A percentile compares a stretch with the other conserved stretches of the same genome.
These are phyloP conservation scores for Meandrusa payeni DNA, from an alignment of 2,888 invertebrate genomes.

Conservation along the genomic window DNA sequence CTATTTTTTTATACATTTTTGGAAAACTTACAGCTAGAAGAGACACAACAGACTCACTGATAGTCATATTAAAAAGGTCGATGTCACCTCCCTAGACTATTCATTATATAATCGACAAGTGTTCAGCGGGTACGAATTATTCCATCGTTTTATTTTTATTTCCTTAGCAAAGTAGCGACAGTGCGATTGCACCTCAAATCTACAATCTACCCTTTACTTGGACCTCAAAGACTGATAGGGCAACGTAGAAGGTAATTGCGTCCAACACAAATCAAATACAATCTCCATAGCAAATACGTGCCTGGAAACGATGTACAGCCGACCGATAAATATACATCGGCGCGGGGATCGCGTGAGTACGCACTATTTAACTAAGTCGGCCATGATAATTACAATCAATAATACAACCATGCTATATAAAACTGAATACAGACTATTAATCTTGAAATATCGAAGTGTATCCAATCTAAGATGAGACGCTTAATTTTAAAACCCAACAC, in stretches of 20 bases:
- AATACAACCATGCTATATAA: slow-evolving; percentile 50
- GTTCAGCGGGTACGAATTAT: too few species aligned
- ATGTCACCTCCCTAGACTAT: too few species aligned
- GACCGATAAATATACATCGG: slow-evolving; percentile 45
- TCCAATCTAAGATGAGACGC: slow-evolving; percentile 12
- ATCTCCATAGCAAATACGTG: slow-evolving; percentile 30
- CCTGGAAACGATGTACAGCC: slow-evolving; percentile 30
- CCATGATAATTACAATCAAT: slow-evolving; percentile 76
- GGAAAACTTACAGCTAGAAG: too few species aligned
- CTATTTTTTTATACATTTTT: too few species aligned
- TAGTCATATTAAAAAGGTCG: too few species aligned
- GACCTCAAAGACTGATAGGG: not conserved
- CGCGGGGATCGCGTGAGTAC: slow-evolving; percentile 55
- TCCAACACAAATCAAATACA: slow-evolving; percentile 23
- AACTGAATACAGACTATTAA: slow-evolving; percentile 55
- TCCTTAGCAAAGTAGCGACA: too few species aligned
- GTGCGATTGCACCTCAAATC: too few species aligned
- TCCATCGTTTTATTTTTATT: too few species aligned
- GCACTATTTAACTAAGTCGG: slow-evolving; percentile 57
- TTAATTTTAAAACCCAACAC: not conserved
- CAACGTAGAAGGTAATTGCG: slow-evolving; percentile 16
- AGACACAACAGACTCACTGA: too few species aligned
- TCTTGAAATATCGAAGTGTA: slow-evolving; percentile 37
- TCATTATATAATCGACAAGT: too few species aligned
- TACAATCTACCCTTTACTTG: too few species aligned